Evolutionary conservation across 2,888 invertebrate species (phyloP).

Genomic region (Apamea crenata): DNA sequence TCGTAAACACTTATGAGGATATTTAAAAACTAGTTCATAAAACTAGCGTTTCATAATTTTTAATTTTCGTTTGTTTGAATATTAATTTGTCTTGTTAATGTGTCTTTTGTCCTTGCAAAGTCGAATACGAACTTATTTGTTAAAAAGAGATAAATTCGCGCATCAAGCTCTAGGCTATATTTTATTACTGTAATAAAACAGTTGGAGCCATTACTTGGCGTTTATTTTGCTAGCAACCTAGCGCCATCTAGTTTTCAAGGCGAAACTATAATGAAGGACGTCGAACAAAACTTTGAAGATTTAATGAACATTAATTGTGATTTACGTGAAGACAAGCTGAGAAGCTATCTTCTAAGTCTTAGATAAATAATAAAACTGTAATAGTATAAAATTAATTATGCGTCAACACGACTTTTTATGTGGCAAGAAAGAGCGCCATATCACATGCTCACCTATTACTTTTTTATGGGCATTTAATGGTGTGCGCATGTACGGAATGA

Average conservation of each 20-base stretch:
- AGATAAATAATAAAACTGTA: constrained; percentile 60
- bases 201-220: constrained; percentile 43
- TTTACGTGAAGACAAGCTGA: constrained; percentile 52
- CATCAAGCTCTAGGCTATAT: constrained; percentile 53
- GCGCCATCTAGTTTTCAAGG: constrained; percentile 62
- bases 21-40: constrained; percentile 43
- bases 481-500: constrained; percentile 41
- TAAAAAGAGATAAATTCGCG: constrained; percentile 61
- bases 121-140: constrained; percentile 58
- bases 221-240: constrained; percentile 44
- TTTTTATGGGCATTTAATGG: constrained; percentile 56
- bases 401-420: constrained; percentile 58
- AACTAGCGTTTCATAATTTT: constrained; percentile 17
- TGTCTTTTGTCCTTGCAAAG: constrained; percentile 51
- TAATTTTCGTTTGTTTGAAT: constrained; percentile 48
- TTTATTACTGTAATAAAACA: constrained; percentile 64
- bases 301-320: constrained; percentile 56
- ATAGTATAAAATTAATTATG: constrained; percentile 56
- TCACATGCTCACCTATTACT: constrained; percentile 59
- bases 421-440: constrained; percentile 40
- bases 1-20: constrained; percentile 68
- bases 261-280: constrained; percentile 48
- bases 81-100: constrained; percentile 54
- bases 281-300: constrained; percentile 51
- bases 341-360: constrained; percentile 40